Conservation (phyloP, 2,888 invertebrate species). For the Spisula subtruncata region DNA sequence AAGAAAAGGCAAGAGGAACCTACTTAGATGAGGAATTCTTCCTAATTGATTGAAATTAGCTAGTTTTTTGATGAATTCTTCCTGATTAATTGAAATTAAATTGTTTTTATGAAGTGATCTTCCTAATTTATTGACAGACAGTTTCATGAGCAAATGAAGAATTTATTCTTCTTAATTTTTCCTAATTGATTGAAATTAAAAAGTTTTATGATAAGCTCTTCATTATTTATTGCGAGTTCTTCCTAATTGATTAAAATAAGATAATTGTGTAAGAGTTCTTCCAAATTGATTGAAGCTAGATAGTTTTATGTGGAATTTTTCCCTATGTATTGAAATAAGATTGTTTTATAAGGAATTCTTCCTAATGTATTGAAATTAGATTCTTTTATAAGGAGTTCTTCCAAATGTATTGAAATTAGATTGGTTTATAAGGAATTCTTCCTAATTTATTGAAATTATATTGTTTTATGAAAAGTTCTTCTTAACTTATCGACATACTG, state of each 20-base stretch:
- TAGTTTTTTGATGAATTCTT: no score
- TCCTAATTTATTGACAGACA: background rate
- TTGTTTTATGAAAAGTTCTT: background rate
- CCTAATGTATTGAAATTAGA: background rate
- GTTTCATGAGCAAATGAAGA: conserved; percentile 79
- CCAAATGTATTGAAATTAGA: conserved; percentile 68
- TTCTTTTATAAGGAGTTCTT: conserved; percentile 78
- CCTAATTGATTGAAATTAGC: conserved; percentile 78
- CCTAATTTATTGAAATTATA: background rate
- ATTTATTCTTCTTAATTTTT: no score
- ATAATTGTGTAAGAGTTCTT: conserved; percentile 84
- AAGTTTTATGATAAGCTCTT: background rate
- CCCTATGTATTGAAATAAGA: no score
- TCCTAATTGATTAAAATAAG: background rate
- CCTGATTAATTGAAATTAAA: no score
- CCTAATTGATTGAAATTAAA: conserved; percentile 67
- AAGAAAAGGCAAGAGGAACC: conserved; percentile 70
- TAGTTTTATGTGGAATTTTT: no score
- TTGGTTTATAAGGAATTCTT: background rate
- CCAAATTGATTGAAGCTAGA: conserved; percentile 77
- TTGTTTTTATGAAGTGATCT: no score
- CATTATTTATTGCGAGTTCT: background rate
- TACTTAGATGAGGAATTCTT: conserved; percentile 85
- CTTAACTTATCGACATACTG: background rate
- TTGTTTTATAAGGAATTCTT: background rate